These are phyloP conservation scores for Eonycteris spelaea DNA, from an alignment of 2,113 vertebrate species.

Conservation along the genomic window DNA sequence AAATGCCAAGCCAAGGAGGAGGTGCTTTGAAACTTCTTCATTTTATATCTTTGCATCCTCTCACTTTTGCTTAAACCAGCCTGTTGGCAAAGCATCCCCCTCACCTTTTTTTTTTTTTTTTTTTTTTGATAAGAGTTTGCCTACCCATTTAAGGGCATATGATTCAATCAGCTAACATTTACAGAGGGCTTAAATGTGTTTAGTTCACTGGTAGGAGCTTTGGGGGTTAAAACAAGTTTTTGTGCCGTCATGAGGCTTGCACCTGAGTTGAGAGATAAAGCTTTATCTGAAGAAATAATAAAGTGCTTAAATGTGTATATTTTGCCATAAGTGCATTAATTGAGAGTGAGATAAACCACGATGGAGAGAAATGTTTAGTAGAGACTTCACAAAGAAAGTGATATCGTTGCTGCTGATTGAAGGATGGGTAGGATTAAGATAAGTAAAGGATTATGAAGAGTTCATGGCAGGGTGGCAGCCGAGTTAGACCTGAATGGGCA, in stretches of 20 bases:
- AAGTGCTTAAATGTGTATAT: not conserved
- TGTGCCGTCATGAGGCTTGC: not conserved
- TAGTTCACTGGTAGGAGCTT: not conserved
- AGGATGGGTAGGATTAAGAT: not conserved
- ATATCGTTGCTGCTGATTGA: not conserved
- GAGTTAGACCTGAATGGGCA: not conserved
- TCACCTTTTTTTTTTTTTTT: not conserved
- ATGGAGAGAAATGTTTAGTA: not conserved
- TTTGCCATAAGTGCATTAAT: not conserved
- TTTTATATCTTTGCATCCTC: not conserved
- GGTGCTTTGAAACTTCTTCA: constrained; percentile 7
- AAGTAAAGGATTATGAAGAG: not conserved
- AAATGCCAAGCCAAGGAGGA: not conserved
- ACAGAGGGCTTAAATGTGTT: not conserved
- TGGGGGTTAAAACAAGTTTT: not conserved
- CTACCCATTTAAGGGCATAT: not conserved
- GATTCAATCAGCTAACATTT: constrained; percentile 7
- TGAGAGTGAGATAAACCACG: not conserved
- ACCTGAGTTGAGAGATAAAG: not conserved
- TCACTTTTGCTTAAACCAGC: constrained; percentile 1
- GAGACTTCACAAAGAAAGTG: not conserved
- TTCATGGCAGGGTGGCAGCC: not conserved
- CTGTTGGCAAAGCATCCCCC: not conserved
- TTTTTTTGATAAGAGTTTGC: not conserved
- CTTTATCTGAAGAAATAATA: not conserved